Base-by-base conservation (phyloP, 2,888 invertebrate species). In the Portevinia maculata region DNA sequence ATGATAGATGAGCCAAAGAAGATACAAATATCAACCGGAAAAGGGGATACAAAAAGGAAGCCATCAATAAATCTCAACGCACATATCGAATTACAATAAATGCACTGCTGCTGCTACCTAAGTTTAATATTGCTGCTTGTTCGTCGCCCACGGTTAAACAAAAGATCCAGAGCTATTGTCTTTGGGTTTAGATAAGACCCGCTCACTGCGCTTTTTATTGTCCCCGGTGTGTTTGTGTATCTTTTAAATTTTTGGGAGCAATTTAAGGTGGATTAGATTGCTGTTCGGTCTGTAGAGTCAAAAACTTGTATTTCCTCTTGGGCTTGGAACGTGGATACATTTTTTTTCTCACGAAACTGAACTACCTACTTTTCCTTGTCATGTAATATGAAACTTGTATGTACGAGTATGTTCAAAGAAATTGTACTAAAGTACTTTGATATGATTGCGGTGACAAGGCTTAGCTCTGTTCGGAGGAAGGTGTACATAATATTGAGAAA, bases 261-360 rank as follows among this genome's bases (percentile, higher is more conserved):
- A 76, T 76, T 76, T 65, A 81, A 59, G 39, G 28, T 76, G 64
- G 64, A 81, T 76, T 70, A 70, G 64, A 65, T 65, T 76, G 81
- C 44, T 62, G 62, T 69, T 60, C 37, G n/a, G 55, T 21, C 24
- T 55, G 57, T 62, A 19, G 53, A 44, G 17, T 28, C 24, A 39
- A 32, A 46, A 50, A 67, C 28, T 65, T 41, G 73, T 48, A 46
- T 60, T 79, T 67, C 62, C 50, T 39, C 67, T 62, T 44, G 19
- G 1, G 28, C 37, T 39, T 15, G 19, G n/a, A 52, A 8, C 30
- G 11, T 5, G 46, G 3, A 5, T 28, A 24, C 52, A 9, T 60
- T 62, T 65, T 37, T 79, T 75, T 79, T 79, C 75, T 69, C 79
- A 79, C 79, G 67, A 69, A 79, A 64, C 37, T 70, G 50, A 64